Evolutionary conservation across 2,888 invertebrate genomes (phyloP), one percentile per base, ranked within the genome.

Genomic region (Caenorhabditis japonica): DNA sequence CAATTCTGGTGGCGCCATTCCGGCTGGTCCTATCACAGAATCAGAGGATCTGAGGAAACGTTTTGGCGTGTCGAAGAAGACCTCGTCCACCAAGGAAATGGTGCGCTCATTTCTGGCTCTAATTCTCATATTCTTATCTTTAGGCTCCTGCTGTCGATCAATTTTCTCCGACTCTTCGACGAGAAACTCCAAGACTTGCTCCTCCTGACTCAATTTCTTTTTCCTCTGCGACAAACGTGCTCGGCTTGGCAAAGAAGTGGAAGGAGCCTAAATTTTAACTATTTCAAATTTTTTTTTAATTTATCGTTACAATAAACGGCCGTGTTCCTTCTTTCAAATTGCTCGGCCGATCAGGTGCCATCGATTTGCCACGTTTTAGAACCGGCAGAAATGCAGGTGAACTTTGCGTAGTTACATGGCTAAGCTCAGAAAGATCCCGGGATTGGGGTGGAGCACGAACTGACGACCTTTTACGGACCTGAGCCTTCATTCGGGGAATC

Each of bases 401-500:
- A 51, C 51, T 44, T 55, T 44, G 38, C 15, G 49, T 56, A 7
- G 56, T 47, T 10, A 46, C n/a, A 13, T 23, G 19, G 19, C 44
- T n/a, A 10, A 39, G 17, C 4, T 56, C 47, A 4, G 39, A 38
- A 4, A 25, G 41, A 25, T 41, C 51, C 7, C 44, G 21, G 38
- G 53, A 36, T 0, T 36, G 43, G 4, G 62, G 53, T 4, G 58
- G 71, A 0, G 19, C 39, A 2, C 58, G 71, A 19, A 64, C 36
- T 7, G 71, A 71, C 1, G 62, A 62, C 23, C 64, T 71, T 33
- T 62, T 64, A 10, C 71, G 58, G 2, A 71, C 59, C 52, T 39
- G 58, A n/a, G 71, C 71, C 8, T 62, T 71, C 71, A 71, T 71
- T 17, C 71, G 58, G 5, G 71, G 33, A 1, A 71, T 38, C 1